These are phyloP conservation scores for Mus spicilegus DNA, from an alignment of 2,113 vertebrate species.

Conservation along the genomic window DNA sequence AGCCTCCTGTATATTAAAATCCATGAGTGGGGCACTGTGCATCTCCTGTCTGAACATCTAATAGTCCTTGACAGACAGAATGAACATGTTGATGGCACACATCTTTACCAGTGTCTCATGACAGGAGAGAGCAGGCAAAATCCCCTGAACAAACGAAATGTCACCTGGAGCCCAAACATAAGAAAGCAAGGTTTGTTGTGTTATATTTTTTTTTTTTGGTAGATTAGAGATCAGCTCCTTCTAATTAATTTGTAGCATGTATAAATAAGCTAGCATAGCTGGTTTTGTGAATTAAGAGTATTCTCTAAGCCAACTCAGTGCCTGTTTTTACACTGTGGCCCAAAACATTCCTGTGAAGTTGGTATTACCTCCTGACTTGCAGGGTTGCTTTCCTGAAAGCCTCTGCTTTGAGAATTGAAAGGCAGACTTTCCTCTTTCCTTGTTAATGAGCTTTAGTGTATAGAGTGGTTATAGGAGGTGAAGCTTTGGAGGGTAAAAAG, in stretches of 20 bases:
- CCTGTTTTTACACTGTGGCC: constrained; percentile 49
- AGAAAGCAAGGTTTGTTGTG: constrained; percentile 75
- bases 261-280: constrained; percentile 74
- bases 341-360: not conserved
- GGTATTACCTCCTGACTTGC: not conserved
- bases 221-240: constrained; percentile 83
- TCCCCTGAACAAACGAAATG: constrained; percentile 80
- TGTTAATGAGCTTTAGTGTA: constrained; percentile 80
- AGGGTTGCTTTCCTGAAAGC: constrained; percentile 10
- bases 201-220: constrained; percentile 55
- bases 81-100: constrained; percentile 77
- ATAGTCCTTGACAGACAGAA: constrained; percentile 79
- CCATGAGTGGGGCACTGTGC: not conserved
- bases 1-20: not conserved
- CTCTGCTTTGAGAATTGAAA: constrained; percentile 55
- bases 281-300: constrained; percentile 61
- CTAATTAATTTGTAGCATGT: constrained; percentile 83
- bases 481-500: constrained; percentile 38
- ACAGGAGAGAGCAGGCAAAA: constrained; percentile 71
- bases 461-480: constrained; percentile 65
- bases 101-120: constrained; percentile 76
- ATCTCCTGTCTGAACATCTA: constrained; percentile 71
- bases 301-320: constrained; percentile 75
- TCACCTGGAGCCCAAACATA: constrained; percentile 74
- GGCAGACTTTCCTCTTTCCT: constrained; percentile 67